Evolutionary conservation across 2,888 invertebrate species (phyloP).

Genomic region (Andrena haemorrhoa): DNA sequence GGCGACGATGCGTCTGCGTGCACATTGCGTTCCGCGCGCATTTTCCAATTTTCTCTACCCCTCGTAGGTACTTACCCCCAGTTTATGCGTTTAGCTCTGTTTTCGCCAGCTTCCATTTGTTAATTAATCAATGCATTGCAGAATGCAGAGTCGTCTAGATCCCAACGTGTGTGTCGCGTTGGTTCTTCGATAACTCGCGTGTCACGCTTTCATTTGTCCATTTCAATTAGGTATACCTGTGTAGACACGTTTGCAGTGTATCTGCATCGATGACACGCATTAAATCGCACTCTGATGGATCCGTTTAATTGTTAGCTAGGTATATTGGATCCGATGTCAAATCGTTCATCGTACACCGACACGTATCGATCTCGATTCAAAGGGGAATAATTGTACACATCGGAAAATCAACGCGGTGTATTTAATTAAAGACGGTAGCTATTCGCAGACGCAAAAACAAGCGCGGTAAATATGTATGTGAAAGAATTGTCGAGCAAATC

Average conservation of each 20-base stretch:
- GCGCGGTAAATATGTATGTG: background rate
- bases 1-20: slow-evolving; percentile 44
- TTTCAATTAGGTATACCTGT: slow-evolving; percentile 11
- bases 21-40: background rate
- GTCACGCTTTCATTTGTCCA: slow-evolving; percentile 24
- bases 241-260: slow-evolving; percentile 4
- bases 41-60: background rate
- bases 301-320: slow-evolving; percentile 13
- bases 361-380: too few relatives aligned
- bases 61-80: too few relatives aligned
- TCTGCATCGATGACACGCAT: slow-evolving; percentile 16
- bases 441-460: background rate
- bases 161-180: background rate
- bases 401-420: background rate
- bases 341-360: background rate
- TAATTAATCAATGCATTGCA: slow-evolving; percentile 14
- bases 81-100: background rate
- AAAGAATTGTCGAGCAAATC: background rate
- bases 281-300: slow-evolving; percentile 11
- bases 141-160: background rate
- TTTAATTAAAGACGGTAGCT: background rate
- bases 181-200: background rate
- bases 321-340: slow-evolving; percentile 13
- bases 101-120: slow-evolving; percentile 3
- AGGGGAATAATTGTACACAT: background rate